Percentiles rank a stretch among this genome's conserved stretches.
Evolutionary conservation across 2,113 vertebrate species (phyloP).

Genomic region (Noctilio leporinus): DNA sequence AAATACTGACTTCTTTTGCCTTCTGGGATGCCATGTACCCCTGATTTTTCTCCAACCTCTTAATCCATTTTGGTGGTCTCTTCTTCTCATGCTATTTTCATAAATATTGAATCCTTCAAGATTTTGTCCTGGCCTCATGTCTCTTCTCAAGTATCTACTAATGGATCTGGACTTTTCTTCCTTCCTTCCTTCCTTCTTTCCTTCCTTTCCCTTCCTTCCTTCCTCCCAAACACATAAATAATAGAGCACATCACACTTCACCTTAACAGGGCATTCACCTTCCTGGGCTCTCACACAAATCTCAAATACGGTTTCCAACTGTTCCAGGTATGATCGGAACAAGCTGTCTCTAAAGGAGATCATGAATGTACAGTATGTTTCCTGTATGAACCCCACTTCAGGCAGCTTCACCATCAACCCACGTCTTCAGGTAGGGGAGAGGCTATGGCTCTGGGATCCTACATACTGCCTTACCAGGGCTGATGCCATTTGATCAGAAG

Average conservation of each 20-base stretch:
- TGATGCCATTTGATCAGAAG: neutral
- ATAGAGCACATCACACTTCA: neutral
- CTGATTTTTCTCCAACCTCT: neutral
- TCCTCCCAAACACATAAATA: neutral
- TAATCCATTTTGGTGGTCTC: neutral
- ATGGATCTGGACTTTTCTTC: neutral
- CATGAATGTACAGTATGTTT: slow-evolving; percentile 90
- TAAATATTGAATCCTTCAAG: neutral
- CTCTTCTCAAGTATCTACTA: neutral
- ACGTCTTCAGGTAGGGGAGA: slow-evolving; percentile 88
- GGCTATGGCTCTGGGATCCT: neutral
- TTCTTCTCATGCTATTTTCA: neutral
- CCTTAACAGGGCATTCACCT: neutral
- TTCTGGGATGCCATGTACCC: neutral
- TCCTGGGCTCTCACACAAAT: neutral
- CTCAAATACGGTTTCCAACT: neutral
- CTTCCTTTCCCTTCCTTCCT: too few species aligned
- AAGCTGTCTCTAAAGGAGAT: slow-evolving; percentile 93
- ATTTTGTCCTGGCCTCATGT: neutral
- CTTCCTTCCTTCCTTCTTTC: too few species aligned
- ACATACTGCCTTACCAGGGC: neutral
- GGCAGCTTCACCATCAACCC: slow-evolving; percentile 98
- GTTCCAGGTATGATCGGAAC: slow-evolving; percentile 91
- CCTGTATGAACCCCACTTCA: slow-evolving; percentile 96
- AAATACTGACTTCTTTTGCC: neutral